A percentile compares a stretch with the other conserved stretches of the same genome.
Conservation (phyloP, 2,113 vertebrate species). For the Microcebus griseorufus region DNA sequence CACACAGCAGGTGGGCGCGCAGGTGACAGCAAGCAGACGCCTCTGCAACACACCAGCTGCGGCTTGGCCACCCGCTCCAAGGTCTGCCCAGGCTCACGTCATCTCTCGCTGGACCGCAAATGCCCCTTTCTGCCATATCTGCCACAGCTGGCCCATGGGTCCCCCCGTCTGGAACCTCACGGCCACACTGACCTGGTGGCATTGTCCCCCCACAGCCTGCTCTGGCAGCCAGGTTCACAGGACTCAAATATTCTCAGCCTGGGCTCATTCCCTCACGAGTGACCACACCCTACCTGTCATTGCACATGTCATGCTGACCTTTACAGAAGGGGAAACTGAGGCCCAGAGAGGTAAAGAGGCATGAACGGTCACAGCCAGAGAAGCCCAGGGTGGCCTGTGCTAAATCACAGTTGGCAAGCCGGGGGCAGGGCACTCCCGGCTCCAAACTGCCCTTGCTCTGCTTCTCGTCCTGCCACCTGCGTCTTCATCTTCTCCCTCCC, state of each 20-base stretch:
- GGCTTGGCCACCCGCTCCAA: not conserved
- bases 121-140: not conserved
- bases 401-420: not conserved
- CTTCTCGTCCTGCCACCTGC: not conserved
- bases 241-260: not conserved
- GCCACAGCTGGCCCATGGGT: not conserved
- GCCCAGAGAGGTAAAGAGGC: not conserved
- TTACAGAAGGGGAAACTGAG: not conserved
- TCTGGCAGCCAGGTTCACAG: not conserved
- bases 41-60: not conserved
- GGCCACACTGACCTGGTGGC: not conserved
- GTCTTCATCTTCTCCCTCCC: not conserved
- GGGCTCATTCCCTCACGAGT: not conserved
- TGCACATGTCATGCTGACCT: not conserved
- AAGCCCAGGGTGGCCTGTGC: not conserved
- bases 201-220: not conserved
- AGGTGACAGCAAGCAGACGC: not conserved
- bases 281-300: not conserved
- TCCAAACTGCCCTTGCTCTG: accelerated
- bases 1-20: not conserved
- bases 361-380: not conserved
- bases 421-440: not conserved
- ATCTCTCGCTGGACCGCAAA: not conserved
- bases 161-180: not conserved
- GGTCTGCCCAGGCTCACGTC: not conserved